Evolutionary conservation across 2,888 invertebrate species (phyloP).

Genomic region (Volucella inflata): DNA sequence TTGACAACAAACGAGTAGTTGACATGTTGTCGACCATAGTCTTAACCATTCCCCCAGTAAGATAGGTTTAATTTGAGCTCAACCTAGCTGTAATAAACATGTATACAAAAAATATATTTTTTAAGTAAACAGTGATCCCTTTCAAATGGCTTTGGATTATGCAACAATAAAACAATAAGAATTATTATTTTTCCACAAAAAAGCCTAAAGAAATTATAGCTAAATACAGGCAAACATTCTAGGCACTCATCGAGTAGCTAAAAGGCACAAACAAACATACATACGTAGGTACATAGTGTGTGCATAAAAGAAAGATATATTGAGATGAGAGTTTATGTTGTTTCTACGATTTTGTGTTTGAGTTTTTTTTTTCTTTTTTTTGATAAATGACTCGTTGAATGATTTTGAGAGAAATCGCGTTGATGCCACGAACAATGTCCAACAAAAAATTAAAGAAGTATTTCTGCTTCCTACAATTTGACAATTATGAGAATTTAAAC

Average conservation of each 20-base stretch:
- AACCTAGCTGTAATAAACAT: too few species aligned
- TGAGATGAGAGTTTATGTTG: constrained; percentile 13
- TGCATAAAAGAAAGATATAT: too few species aligned
- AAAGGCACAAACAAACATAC: constrained; percentile 1
- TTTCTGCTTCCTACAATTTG: too few species aligned
- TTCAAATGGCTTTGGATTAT: background rate
- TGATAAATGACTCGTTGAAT: constrained; percentile 11
- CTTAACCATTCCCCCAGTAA: too few species aligned
- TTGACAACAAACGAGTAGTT: background rate
- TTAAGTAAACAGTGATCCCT: too few species aligned
- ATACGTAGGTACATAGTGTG: background rate
- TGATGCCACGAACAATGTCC: constrained; percentile 8
- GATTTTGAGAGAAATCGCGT: constrained; percentile 5
- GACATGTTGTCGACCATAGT: too few species aligned
- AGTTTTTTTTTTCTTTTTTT: constrained; percentile 13
- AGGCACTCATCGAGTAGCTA: background rate
- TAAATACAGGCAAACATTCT: constrained; percentile 1
- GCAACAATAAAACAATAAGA: background rate
- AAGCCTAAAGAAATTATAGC: background rate
- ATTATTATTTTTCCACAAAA: background rate
- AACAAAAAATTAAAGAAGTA: background rate
- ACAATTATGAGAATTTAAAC: too few species aligned
- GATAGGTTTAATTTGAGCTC: too few species aligned
- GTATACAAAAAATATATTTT: too few species aligned
- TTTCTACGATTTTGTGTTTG: background rate